These are phyloP conservation scores for Druceiella hillmani DNA, from an alignment of 2,888 invertebrate genomes.

Conservation along the genomic window DNA sequence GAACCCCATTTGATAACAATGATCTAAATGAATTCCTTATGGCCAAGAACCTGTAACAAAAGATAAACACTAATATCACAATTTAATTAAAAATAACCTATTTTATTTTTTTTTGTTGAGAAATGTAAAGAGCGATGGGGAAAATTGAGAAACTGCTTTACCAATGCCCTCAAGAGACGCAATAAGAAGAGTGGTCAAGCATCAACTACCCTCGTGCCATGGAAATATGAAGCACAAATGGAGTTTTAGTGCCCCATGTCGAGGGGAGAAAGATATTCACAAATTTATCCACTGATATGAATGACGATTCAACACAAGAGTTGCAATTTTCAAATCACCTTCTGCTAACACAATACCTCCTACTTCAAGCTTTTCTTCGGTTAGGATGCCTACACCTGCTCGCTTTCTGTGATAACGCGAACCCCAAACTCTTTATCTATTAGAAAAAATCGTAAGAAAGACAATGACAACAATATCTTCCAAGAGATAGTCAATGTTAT, in stretches of 20 bases:
- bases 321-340: conserved; percentile 16
- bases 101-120: conserved; percentile 17
- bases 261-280: conserved; percentile 10
- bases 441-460: conserved; percentile 14
- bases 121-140: conserved; percentile 18
- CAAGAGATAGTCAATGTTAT: conserved; percentile 15
- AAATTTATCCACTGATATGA: conserved; percentile 11
- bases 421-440: conserved; percentile 9
- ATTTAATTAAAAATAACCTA: no score
- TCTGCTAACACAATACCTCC: conserved; percentile 9
- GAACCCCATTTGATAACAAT: conserved; percentile 12
- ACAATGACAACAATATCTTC: conserved; percentile 14
- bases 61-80: no score
- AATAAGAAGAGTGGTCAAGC: conserved; percentile 19
- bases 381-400: conserved; percentile 7
- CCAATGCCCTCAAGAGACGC: conserved; percentile 20
- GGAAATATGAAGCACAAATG: conserved; percentile 17
- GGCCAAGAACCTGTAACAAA: conserved; percentile 9
- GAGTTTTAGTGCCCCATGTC: conserved; percentile 15
- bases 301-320: conserved; percentile 17
- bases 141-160: conserved; percentile 22
- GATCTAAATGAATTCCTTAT: conserved; percentile 10
- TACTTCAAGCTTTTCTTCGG: conserved; percentile 11
- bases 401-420: no score
- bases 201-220: conserved; percentile 13